phyloP scores from a whole-genome alignment of 2,888 invertebrate genomes.

The Meteorus cinctellus region DNA sequence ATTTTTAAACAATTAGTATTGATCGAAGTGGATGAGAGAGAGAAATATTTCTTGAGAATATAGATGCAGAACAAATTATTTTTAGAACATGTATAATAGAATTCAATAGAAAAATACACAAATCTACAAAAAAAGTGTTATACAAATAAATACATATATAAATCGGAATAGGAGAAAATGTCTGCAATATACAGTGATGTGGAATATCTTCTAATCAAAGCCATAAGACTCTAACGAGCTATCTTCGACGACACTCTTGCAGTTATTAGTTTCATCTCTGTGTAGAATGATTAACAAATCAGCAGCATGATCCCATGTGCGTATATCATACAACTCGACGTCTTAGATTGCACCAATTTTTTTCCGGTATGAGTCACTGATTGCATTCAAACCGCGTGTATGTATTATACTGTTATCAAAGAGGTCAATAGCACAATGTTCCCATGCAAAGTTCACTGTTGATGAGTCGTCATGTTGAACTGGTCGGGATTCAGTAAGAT shows the following conservation, averaged over 20 bases:
- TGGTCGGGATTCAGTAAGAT: neutral
- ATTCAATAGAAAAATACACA: too few species aligned
- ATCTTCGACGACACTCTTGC: neutral
- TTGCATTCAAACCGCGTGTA: neutral
- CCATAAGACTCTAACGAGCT: neutral
- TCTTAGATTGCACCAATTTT: neutral
- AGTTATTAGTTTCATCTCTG: neutral
- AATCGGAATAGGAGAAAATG: neutral
- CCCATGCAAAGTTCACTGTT: constrained; percentile 16
- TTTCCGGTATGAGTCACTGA: neutral
- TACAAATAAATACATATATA: too few species aligned
- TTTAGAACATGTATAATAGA: too few species aligned
- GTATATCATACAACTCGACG: neutral
- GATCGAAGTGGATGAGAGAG: neutral
- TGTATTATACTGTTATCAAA: constrained; percentile 1
- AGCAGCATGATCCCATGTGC: constrained; percentile 11
- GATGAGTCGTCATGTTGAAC: neutral
- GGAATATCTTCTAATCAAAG: neutral
- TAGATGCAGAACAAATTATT: too few species aligned
- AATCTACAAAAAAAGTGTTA: too few species aligned
- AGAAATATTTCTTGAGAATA: too few species aligned
- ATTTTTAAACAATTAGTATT: constrained; percentile 1
- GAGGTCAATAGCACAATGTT: constrained; percentile 18
- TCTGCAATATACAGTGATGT: neutral
- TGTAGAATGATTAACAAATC: constrained; percentile 21